Conservation (phyloP, 2,888 invertebrate species). For the Xestobium rufovillosum region DNA sequence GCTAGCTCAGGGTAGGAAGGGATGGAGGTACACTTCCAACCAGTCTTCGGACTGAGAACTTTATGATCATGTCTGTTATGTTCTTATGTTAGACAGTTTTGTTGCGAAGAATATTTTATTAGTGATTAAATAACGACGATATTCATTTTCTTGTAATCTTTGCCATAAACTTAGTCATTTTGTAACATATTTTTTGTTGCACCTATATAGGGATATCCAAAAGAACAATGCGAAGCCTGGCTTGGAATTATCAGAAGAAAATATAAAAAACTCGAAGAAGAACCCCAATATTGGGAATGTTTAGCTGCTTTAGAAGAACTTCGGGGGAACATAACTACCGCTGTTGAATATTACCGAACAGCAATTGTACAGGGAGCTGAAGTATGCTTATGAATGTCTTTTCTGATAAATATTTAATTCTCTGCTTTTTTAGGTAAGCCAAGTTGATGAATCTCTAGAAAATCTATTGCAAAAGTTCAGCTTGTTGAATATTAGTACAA, state of each 20-base stretch:
- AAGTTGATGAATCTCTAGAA: slow-evolving; percentile 49
- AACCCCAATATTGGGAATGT: slow-evolving; percentile 54
- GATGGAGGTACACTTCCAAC: too few species aligned
- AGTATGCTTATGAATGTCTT: slow-evolving; percentile 35
- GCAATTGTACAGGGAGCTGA: slow-evolving; percentile 52
- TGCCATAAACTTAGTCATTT: too few species aligned
- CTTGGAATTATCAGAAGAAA: slow-evolving; percentile 46
- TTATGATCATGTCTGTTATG: too few species aligned
- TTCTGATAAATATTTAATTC: neutral
- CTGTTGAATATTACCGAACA: slow-evolving; percentile 52
- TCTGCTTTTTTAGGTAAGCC: slow-evolving; percentile 41
- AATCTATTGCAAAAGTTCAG: slow-evolving; percentile 52
- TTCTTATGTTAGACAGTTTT: too few species aligned
- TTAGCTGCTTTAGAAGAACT: slow-evolving; percentile 51
- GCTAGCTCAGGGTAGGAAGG: too few species aligned
- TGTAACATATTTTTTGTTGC: too few species aligned
- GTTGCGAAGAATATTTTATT: too few species aligned
- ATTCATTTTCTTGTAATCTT: too few species aligned
- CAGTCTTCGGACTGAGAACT: too few species aligned
- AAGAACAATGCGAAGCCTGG: slow-evolving; percentile 51
- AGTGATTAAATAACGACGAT: too few species aligned
- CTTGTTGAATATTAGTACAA: slow-evolving; percentile 48
- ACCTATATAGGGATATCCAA: slow-evolving; percentile 46
- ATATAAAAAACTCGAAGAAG: slow-evolving; percentile 40
- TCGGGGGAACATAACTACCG: slow-evolving; percentile 48